These are phyloP conservation scores for Oegoconia quadripuncta DNA, from an alignment of 2,888 invertebrate species.

Conservation along the genomic window DNA sequence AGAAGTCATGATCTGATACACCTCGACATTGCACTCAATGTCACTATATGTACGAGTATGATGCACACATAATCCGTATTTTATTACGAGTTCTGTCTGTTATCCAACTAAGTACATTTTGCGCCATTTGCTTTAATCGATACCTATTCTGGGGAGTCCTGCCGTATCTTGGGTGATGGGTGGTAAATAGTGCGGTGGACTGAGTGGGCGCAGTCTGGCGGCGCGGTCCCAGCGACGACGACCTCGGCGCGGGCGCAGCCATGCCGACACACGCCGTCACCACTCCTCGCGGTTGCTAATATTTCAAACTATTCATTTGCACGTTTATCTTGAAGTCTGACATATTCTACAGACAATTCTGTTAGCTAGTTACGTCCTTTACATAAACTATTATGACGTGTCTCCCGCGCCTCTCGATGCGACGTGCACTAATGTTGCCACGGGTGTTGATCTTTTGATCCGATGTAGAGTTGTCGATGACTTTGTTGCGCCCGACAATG, in stretches of 20 bases:
- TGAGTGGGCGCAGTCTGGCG: constrained; percentile 32
- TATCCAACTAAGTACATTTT: too few species aligned
- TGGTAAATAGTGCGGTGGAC: constrained; percentile 19
- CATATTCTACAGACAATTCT: constrained; percentile 52
- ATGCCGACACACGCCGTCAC: constrained; percentile 40
- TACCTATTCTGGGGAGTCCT: too few species aligned
- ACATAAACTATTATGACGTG: constrained; percentile 47
- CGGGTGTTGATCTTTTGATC: constrained; percentile 36
- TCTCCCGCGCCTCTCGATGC: constrained; percentile 15
- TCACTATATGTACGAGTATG: too few species aligned
- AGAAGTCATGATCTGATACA: not conserved
- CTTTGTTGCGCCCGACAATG: constrained; percentile 42
- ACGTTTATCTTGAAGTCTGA: constrained; percentile 55
- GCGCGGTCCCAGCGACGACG: constrained; percentile 17
- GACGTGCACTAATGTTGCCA: constrained; percentile 37
- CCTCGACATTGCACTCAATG: not conserved
- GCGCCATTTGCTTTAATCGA: too few species aligned
- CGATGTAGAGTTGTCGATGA: constrained; percentile 45
- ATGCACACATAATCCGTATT: too few species aligned
- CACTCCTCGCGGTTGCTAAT: constrained; percentile 37
- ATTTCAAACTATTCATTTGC: constrained; percentile 54
- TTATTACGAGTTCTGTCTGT: too few species aligned
- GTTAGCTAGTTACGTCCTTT: constrained; percentile 39
- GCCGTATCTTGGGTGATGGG: constrained; percentile 5
- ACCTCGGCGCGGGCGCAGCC: constrained; percentile 18